Evolutionary conservation across 2,888 invertebrate species (phyloP).

Genomic region (Eulithis prunata): DNA sequence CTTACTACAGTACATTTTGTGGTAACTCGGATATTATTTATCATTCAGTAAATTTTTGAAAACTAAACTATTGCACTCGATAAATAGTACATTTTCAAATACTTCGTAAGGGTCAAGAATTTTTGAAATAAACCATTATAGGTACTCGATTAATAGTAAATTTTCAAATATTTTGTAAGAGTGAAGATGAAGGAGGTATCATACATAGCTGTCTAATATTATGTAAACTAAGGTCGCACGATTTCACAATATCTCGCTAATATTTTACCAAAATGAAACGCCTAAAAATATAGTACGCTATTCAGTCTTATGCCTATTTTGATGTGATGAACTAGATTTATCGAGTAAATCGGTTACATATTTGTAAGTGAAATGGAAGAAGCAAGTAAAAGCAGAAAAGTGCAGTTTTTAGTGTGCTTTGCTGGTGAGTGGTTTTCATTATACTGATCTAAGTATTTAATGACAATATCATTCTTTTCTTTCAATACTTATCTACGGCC

Average conservation of each 20-base stretch:
- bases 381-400: conserved; percentile 39
- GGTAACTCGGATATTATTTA: too few species aligned
- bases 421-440: conserved; percentile 43
- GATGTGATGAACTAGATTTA: conserved; percentile 10
- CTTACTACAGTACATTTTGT: too few species aligned
- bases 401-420: conserved; percentile 50
- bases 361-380: conserved; percentile 40
- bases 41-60: too few species aligned
- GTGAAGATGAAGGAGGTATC: not conserved
- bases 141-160: not conserved
- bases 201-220: not conserved
- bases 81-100: too few species aligned
- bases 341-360: not conserved
- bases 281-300: conserved; percentile 10
- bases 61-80: too few species aligned
- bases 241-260: conserved; percentile 42
- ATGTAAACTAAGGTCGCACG: conserved; percentile 28
- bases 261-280: conserved; percentile 36
- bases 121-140: too few species aligned
- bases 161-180: conserved; percentile 8
- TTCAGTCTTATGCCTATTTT: conserved; percentile 24
- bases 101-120: too few species aligned
- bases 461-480: too few species aligned
- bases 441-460: too few species aligned
- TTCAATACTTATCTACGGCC: too few species aligned